Evolutionary conservation across 2,888 invertebrate genomes (phyloP), one percentile per base, ranked within the genome.

Genomic region (Nowickia ferox): DNA sequence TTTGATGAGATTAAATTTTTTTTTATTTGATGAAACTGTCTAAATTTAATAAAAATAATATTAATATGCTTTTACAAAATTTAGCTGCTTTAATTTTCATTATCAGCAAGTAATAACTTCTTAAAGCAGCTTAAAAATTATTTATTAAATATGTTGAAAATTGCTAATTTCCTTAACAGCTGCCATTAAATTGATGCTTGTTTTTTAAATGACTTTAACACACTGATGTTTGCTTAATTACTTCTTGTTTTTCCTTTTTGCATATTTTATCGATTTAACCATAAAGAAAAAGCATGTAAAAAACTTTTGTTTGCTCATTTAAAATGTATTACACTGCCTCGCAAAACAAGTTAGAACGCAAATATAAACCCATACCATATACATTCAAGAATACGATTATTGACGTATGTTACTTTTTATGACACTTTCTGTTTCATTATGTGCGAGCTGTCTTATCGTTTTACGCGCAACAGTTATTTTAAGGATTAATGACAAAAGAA

Each of bases 241-340:
- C 40, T 53, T 63, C 42, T 4, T 11, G 22, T 66, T 44, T 13
- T 44, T 44, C 9, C 30, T 8, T 30, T 30, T 30, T 30, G 30
- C 6, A 30, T 30, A 30, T 71, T 63, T 78, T 59, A 22, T 42
- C 17, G 51, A 51, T 63, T 51, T 15, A 65, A 38, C 17, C 66
- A 68, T 81, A 51, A 59, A 68, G 6, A 6, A 6, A 22, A 48
- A 66, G 42, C 44, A 53, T 46, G 44, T 55, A 53, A 30, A 30
- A 30, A 75, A 68, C 44, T 13, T n/a, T 30, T 81, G 38, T 75
- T 75, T 42, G 30, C 68, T 68, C 81, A 81, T 75, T 80, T 74
- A 74, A 74, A 80, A 80, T 74, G 80, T 80, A 74, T 80, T 74
- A 68, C 44, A 66, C 48, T 11, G 42, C 57, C 22, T 42, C 66